Conservation (phyloP, 2,113 vertebrate genomes). For the Lepus americanus region DNA sequence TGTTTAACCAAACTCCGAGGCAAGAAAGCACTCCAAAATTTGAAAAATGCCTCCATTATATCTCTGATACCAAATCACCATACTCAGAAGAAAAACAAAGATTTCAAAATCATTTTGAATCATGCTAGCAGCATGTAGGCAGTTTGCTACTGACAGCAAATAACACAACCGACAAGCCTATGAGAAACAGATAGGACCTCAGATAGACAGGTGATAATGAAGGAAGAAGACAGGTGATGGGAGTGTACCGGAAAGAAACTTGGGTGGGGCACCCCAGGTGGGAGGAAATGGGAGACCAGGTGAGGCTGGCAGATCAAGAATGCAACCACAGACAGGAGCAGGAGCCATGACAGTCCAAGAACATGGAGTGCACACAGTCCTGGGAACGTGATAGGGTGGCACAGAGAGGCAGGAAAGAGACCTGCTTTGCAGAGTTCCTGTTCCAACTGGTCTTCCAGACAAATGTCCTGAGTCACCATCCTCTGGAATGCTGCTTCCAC, state of each 20-base stretch:
- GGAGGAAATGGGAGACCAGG: neutral
- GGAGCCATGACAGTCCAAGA: neutral
- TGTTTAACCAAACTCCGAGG: neutral
- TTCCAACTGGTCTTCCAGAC: neutral
- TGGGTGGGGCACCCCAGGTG: neutral
- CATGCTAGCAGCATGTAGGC: neutral
- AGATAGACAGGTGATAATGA: neutral
- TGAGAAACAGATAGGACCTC: neutral
- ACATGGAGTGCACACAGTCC: neutral
- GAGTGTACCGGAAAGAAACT: neutral
- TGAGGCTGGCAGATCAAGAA: neutral
- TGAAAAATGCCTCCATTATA: neutral
- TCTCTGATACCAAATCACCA: neutral
- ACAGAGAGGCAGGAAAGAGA: neutral
- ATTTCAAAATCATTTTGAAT: neutral
- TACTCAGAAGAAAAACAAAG: neutral
- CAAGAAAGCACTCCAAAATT: neutral
- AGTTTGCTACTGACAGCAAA: constrained; percentile 16
- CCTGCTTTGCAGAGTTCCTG: constrained; percentile 34
- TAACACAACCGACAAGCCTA: neutral
- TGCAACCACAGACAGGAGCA: neutral
- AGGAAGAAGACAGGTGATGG: neutral
- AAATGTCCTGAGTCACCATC: constrained; percentile 44
- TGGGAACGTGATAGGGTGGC: constrained; percentile 28
- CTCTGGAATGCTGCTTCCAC: constrained; percentile 29